phyloP scores from a whole-genome alignment of 1,140 invertebrate genomes.

The Triops cancriformis region DNA sequence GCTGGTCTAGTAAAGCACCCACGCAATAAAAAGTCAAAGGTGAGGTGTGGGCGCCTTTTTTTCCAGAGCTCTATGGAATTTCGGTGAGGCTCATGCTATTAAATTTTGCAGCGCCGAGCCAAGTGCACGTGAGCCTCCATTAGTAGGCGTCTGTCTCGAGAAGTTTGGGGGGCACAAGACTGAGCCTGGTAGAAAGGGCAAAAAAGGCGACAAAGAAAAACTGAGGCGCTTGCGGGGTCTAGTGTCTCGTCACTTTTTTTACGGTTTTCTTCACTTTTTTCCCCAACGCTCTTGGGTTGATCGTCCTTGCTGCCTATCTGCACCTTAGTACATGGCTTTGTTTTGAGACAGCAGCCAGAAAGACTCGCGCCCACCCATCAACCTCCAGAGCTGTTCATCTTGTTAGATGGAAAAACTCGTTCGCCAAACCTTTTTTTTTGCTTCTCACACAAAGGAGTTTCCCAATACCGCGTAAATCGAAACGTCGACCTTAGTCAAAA shows the following conservation, averaged over 20 bases:
- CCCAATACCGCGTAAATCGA: too few species aligned
- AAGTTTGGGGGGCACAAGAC: too few species aligned
- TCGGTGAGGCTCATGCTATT: background rate
- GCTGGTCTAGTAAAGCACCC: background rate
- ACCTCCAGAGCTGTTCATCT: background rate
- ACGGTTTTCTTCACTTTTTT: background rate
- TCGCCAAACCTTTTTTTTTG: background rate
- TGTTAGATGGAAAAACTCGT: background rate
- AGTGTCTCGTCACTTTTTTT: slow-evolving; percentile 2
- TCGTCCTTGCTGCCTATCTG: slow-evolving; percentile 6
- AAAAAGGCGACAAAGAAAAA: background rate
- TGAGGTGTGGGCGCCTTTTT: background rate
- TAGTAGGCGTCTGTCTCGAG: background rate
- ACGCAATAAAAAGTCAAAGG: background rate
- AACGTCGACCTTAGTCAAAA: too few species aligned
- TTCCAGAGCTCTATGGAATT: background rate
- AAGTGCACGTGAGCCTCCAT: background rate
- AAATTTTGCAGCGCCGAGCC: background rate
- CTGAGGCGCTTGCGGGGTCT: background rate
- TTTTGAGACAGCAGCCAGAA: background rate
- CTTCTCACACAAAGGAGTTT: too few species aligned
- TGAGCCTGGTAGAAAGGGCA: too few species aligned
- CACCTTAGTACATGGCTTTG: background rate
- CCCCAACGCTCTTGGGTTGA: background rate
- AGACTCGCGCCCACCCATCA: background rate